These are phyloP conservation scores for Cheilosia scutellata DNA, from an alignment of 2,888 invertebrate species.

Conservation along the genomic window DNA sequence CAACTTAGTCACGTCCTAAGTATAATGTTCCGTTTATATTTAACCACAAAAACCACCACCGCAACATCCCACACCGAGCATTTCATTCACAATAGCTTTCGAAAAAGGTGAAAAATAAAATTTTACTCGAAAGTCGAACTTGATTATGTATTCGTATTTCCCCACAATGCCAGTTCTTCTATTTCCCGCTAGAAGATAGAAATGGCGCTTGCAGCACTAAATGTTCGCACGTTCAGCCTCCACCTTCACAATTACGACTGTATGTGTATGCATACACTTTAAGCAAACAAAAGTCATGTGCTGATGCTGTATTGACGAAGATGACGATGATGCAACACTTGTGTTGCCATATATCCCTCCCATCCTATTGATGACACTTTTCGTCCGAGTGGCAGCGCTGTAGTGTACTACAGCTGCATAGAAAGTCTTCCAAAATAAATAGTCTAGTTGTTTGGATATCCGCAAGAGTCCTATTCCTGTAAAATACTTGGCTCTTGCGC, in stretches of 20 bases:
- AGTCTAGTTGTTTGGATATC: slow-evolving; percentile 51
- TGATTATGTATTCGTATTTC: slow-evolving; percentile 16
- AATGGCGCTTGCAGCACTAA: slow-evolving; percentile 41
- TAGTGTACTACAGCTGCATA: slow-evolving; percentile 26
- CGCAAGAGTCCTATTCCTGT: slow-evolving; percentile 48
- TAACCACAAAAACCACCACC: slow-evolving; percentile 24
- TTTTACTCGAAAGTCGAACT: slow-evolving; percentile 42
- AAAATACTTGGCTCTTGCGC: slow-evolving; percentile 46
- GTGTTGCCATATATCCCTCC: slow-evolving; percentile 43
- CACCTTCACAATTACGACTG: slow-evolving; percentile 1
- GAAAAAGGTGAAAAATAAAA: not conserved
- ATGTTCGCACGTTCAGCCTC: slow-evolving; percentile 16
- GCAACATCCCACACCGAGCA: not conserved
- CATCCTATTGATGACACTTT: slow-evolving; percentile 57
- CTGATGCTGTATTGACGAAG: slow-evolving; percentile 47
- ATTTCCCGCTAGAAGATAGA: slow-evolving; percentile 27
- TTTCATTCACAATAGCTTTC: slow-evolving; percentile 38
- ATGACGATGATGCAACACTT: slow-evolving; percentile 71
- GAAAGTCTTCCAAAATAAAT: slow-evolving; percentile 49
- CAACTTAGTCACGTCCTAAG: slow-evolving; percentile 33
- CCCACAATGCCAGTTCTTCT: slow-evolving; percentile 44
- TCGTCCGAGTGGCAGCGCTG: slow-evolving; percentile 23
- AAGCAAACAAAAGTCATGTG: slow-evolving; percentile 66
- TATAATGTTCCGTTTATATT: slow-evolving; percentile 50
- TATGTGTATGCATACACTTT: slow-evolving; percentile 15